Conservation (phyloP, 2,888 invertebrate species). For the Oegoconia quadripuncta region DNA sequence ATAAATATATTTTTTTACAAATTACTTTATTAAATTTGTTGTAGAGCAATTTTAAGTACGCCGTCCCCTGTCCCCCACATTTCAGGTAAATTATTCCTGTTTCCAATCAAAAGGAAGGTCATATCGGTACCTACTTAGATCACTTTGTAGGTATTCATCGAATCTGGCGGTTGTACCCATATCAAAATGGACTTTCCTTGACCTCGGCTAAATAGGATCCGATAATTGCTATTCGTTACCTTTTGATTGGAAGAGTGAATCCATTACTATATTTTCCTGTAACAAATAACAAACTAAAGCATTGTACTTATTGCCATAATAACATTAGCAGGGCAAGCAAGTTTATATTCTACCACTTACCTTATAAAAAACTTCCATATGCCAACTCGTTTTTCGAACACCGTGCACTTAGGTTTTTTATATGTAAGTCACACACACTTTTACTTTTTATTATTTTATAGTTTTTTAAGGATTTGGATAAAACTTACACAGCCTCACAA, state of each 20-base stretch:
- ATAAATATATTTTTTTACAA: too few species aligned
- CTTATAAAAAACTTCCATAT: slow-evolving; percentile 30
- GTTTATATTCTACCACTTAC: too few species aligned
- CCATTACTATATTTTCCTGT: neutral
- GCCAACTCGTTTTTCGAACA: slow-evolving; percentile 8
- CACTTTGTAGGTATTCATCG: neutral
- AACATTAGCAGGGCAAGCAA: too few species aligned
- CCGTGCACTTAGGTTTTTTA: slow-evolving; percentile 11
- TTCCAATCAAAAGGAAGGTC: too few species aligned
- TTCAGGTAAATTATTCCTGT: too few species aligned
- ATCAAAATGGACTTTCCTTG: neutral
- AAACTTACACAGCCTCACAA: slow-evolving; percentile 28
- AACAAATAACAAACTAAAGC: neutral
- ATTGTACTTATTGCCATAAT: neutral
- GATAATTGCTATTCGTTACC: neutral
- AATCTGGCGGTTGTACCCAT: neutral
- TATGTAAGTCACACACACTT: slow-evolving; percentile 4
- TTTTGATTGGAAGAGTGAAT: neutral
- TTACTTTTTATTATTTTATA: slow-evolving; percentile 17
- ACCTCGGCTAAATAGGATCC: neutral
- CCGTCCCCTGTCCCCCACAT: too few species aligned
- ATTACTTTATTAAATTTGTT: too few species aligned
- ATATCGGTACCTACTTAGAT: too few species aligned
- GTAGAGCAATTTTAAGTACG: too few species aligned
- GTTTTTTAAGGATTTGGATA: slow-evolving; percentile 18